Evolutionary conservation across 1,140 invertebrate species (phyloP).

Genomic region (Ridgeia piscesae): DNA sequence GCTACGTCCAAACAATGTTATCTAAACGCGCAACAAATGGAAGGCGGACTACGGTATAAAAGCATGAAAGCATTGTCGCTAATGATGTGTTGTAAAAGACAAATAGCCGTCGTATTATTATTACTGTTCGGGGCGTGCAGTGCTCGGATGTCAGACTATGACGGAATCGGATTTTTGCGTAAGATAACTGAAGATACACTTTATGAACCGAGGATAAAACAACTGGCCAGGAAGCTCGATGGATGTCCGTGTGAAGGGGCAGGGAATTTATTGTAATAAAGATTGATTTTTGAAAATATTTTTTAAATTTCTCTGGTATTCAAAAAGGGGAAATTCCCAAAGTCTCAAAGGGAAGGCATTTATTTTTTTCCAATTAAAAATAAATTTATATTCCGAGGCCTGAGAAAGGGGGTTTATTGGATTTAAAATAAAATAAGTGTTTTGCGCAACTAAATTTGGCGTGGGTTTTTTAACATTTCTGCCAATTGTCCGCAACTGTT

Average conservation of each 20-base stretch:
- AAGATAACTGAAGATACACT: background rate
- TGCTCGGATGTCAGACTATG: background rate
- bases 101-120: background rate
- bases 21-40: background rate
- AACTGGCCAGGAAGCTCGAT: background rate
- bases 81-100: background rate
- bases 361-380: no score
- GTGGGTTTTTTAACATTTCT: no score
- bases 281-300: no score
- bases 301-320: no score
- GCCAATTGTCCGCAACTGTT: no score
- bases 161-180: background rate
- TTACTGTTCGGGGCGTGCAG: background rate
- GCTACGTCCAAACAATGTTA: background rate
- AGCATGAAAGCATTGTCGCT: background rate
- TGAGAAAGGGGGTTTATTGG: no score
- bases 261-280: no score
- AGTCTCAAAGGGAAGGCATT: no score
- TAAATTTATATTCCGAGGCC: no score
- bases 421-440: no score
- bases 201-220: background rate
- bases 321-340: no score
- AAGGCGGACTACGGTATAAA: background rate
- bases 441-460: no score
- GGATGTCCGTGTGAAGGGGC: background rate